phyloP scores from a whole-genome alignment of 2,888 invertebrate genomes.

The Dasysyrphus tricinctus region DNA sequence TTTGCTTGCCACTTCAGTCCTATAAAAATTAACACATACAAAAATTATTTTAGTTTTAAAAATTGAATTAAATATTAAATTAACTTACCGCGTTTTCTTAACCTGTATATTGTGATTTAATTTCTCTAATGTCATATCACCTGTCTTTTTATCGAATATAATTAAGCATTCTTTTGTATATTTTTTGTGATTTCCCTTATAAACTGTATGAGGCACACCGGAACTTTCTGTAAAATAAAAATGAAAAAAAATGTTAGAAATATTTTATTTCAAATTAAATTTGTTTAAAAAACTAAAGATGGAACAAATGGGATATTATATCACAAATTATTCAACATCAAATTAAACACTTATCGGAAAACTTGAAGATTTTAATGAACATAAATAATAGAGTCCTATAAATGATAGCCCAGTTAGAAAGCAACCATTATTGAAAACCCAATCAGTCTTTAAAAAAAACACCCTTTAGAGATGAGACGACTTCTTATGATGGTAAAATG shows the following conservation, averaged over 20 bases:
- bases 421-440: background rate
- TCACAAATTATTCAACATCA: background rate
- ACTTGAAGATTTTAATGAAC: too few species aligned
- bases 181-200: constrained; percentile 96
- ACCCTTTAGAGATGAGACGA: background rate
- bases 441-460: background rate
- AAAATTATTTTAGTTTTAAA: constrained; percentile 8
- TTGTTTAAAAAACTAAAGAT: background rate
- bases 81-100: constrained; percentile 92
- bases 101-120: constrained; percentile 95
- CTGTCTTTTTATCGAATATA: constrained; percentile 95
- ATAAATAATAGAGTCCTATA: too few species aligned
- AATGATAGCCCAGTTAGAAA: background rate
- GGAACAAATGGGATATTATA: background rate
- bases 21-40: constrained; percentile 56
- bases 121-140: constrained; percentile 96
- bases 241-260: constrained; percentile 23
- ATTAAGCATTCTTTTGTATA: constrained; percentile 95
- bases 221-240: constrained; percentile 88
- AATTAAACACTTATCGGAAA: background rate
- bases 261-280: background rate
- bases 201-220: constrained; percentile 95
- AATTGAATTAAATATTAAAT: constrained; percentile 36
- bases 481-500: background rate
- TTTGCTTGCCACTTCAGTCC: constrained; percentile 82